A percentile compares a stretch with the other conserved stretches of the same genome.
phyloP scores from a whole-genome alignment of 2,113 vertebrate genomes.

The Gnathonemus longibarbis region DNA sequence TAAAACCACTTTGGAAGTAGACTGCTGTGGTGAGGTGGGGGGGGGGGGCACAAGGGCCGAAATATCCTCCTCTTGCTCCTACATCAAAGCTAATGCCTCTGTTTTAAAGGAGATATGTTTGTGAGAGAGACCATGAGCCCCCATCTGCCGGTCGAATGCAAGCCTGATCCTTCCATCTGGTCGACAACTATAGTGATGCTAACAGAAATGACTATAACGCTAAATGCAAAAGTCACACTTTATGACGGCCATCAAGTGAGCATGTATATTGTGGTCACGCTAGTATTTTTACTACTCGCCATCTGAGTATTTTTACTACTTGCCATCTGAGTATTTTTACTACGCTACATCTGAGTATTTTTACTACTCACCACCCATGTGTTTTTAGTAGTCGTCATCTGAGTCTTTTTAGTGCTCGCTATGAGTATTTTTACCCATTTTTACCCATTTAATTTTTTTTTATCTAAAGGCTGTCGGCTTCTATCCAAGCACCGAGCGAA shows the following conservation, averaged over 20 bases:
- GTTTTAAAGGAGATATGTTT: not conserved
- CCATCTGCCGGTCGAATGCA: not conserved
- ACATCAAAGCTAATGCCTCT: slow-evolving; percentile 1
- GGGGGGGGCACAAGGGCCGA: not conserved
- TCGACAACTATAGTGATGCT: too few species aligned
- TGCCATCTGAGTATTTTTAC: not conserved
- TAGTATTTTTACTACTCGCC: not conserved
- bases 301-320: not conserved
- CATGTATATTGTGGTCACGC: not conserved
- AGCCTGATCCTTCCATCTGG: not conserved
- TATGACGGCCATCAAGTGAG: not conserved
- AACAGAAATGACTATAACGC: not conserved
- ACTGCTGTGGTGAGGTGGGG: not conserved
- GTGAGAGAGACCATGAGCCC: not conserved
- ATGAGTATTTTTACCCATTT: not conserved
- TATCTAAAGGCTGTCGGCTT: not conserved
- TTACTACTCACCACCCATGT: not conserved
- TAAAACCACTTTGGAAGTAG: not conserved
- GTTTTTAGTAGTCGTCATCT: not conserved
- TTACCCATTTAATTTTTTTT: not conserved
- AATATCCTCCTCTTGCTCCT: not conserved
- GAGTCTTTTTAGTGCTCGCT: not conserved
- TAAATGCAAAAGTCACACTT: not conserved
- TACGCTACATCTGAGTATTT: not conserved
- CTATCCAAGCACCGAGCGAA: not conserved